Evolutionary conservation across 1,140 invertebrate species (phyloP), one percentile per base, ranked within the genome.

Genomic region (Dysdera silvatica): DNA sequence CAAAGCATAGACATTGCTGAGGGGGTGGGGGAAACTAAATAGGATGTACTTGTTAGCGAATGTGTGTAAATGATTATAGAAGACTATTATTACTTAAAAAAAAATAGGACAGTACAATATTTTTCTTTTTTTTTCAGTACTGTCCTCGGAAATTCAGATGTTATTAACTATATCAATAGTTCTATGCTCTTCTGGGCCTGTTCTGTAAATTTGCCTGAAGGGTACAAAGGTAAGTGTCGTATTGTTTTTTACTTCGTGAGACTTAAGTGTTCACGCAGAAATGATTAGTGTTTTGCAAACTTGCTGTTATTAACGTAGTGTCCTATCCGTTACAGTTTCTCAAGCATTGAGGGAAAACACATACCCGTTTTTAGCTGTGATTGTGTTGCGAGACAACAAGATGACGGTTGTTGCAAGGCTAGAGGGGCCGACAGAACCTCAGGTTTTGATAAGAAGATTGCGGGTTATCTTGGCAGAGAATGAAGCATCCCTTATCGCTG

Each of bases 161-260:
- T 95, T 18, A 82, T 89, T 65, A 81, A 85, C 57, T 95, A 85
- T 72, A 83, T 97, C 60, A 89, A 89, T 73, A 20, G 53, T 33
- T 86, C 90, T 70, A 86, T 91, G 67, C 75, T 97, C 16, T 91
- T 97, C 71, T 98, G 94, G 95, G 89, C 85, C 16, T 96, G 93
- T 76, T 88, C 87, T 56, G 85, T 90, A 32, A 84, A 87, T 66
- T 86, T 85, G 4, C 85, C 89, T 0, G 94, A 97, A 78, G 95
- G 93, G 2, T 94, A 89, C 77, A 82, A 89, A 74, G 78, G 77
- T 79, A 64, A 66, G 65, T 35, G 24, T 28, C 33, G 10, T 47
- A 47, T 20, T 63, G 31, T 10, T 23, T 26, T 20, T 7, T 14
- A 20, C 18, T 10, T 40, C 28, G 23, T 43, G n/a, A 41, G 14